Percentiles rank a stretch among this genome's conserved stretches.
Conservation (phyloP, 2,797 vertebrate species). For the Acropternis orthonyx region DNA sequence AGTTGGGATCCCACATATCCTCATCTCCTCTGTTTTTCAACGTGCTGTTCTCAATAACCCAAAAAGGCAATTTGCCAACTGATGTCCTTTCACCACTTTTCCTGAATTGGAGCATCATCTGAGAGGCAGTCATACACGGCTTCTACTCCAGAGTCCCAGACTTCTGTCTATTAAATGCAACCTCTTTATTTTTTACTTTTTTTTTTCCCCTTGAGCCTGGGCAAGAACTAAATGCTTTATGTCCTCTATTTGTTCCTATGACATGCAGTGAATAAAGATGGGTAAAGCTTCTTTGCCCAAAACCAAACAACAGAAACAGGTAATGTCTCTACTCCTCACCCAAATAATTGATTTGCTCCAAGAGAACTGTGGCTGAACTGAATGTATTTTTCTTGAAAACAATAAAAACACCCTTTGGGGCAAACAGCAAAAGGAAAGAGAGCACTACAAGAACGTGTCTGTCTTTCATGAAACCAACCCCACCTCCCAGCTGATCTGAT, state of each 20-base stretch:
- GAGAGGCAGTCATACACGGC: not conserved
- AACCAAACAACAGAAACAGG: not conserved
- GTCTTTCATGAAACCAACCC: not conserved
- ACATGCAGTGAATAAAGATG: not conserved
- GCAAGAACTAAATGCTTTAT: not conserved
- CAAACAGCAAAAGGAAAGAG: not conserved
- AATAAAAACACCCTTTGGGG: not conserved
- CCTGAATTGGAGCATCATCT: not conserved
- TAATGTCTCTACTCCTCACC: not conserved
- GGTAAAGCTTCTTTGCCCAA: not conserved
- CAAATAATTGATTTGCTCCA: not conserved
- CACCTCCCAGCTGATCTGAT: not conserved
- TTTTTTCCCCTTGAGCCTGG: not conserved
- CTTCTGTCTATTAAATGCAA: not conserved
- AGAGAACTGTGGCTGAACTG: not conserved
- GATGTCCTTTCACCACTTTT: slow-evolving; percentile 18
- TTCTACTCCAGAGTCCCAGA: not conserved
- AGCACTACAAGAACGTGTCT: not conserved
- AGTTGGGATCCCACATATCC: slow-evolving; percentile 18
- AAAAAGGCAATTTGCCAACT: slow-evolving; percentile 21
- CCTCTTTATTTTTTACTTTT: not conserved
- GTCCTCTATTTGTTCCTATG: not conserved
- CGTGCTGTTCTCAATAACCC: slow-evolving; percentile 4
- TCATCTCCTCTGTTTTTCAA: slow-evolving; percentile 1
- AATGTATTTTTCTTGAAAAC: not conserved